Evolutionary conservation across 2,797 vertebrate genomes (phyloP), one percentile per base, ranked within the genome.

Genomic region (Gymnodraco acuticeps): DNA sequence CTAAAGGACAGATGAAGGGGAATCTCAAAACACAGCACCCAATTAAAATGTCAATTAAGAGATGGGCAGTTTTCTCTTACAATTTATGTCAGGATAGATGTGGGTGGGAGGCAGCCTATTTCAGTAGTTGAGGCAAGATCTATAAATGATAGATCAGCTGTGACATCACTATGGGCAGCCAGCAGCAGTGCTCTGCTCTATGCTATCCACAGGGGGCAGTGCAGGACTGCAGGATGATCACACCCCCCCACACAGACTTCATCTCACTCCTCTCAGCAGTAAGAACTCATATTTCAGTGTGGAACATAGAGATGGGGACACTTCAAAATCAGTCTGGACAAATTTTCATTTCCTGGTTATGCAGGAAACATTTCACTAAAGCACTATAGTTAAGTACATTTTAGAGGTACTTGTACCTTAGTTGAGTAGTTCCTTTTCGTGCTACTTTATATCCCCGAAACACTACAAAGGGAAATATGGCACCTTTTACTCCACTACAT

Each of bases 141-240:
- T 88, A 89, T 93, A 84, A 93, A 92, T 93, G 88, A 91, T 91
- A 89, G 83, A 89, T 92, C 81, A 90, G 83, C 38, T 73, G 79
- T 89, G 90, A 91, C 85, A 91, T 88, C 82, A 82, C 61, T 66
- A 58, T 20, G 27, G 78, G 42, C 64, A 2, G 4, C 82, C 42
- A 50, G 66, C 46, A 50, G 63, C 14, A 1, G 3, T 83, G 89
- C 45, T 70, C 58, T 87, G 83, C 90, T 86, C 87, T 86, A 88
- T 89, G 87, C 78, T 88, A 76, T 82, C 93, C 91, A 94, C 92
- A 93, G 93, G 92, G 92, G 94, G 94, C 91, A 92, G 88, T 88
- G 78, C 48, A 89, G 83, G 82, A 92, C 86, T 58, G 61, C 64
- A 66, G 62, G 42, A 31, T 3, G 17, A 50, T 7, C 19, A 50